Base-by-base conservation (phyloP, 2,888 invertebrate species). In the Strigamia transsilvanica region DNA sequence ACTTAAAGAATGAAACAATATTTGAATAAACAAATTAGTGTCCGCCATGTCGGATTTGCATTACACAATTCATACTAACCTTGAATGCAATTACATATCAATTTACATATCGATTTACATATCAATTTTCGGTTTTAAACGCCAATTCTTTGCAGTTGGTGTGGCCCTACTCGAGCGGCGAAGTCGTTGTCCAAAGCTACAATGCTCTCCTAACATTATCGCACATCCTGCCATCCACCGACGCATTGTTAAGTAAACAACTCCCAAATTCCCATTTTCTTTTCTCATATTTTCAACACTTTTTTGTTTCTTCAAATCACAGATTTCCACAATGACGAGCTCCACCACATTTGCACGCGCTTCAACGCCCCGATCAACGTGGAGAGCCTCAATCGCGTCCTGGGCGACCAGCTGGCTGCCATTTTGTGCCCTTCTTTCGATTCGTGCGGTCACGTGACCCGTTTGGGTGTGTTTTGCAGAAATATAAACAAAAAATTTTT, bases 101-200 rank as follows among this genome's bases (percentile, higher is more conserved):
- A n/a, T n/a, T n/a, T n/a, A n/a, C n/a, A n/a, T n/a, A 34, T 34
- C 34, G 7, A 34, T 34, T 34, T 34, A 5, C 3, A 34, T 3
- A 7, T 34, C 34, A 34, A 34, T 34, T 34, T 34, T 34, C 7
- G 34, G 4, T 5, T 34, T 34, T 7, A 34, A 34, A 34, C 34
- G 7, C 7, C 34, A 7, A 34, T 34, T 34, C 7, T 34, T 34
- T 34, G 34, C 34, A 81, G 81, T 32, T 81, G n/a, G 38, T 81
- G 5, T 81, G 81, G 81, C 81, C 81, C n/a, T 81, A 81, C 32
- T 56, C 61, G 2, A n/a, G 34, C 13, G 81, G 81, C 18, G 81
- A 81, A 81, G 66, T 81, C 15, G 42, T 66, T 1, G 32, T 81
- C 23, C 81, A 81, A 81, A 81, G 56, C 23, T 81, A 81, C 81